Evolutionary conservation across 2,888 invertebrate species (phyloP).

Genomic region (Adineta ricciae): DNA sequence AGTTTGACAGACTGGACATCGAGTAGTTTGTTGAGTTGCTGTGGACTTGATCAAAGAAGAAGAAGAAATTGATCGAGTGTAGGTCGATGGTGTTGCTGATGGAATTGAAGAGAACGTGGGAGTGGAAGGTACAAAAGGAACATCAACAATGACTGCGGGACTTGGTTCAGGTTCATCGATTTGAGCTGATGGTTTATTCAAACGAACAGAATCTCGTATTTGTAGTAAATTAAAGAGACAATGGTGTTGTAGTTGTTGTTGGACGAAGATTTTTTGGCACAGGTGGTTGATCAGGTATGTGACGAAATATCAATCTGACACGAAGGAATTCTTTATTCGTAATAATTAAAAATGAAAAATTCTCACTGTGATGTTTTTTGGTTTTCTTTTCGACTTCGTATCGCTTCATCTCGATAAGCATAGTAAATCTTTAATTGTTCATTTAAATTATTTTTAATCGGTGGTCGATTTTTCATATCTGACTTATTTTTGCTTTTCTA

Average conservation of each 20-base stretch:
- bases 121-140: too few relatives aligned
- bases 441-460: constrained; percentile 17
- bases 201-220: neutral
- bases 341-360: neutral
- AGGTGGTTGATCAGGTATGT: neutral
- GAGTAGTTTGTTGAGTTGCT: neutral
- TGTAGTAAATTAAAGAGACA: neutral
- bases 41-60: neutral
- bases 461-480: neutral
- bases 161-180: neutral
- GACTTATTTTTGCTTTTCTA: neutral
- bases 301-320: neutral
- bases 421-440: constrained; percentile 18
- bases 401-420: neutral
- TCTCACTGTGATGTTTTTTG: neutral
- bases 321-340: neutral
- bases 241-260: neutral
- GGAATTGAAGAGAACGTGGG: too few relatives aligned
- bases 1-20: constrained; percentile 19
- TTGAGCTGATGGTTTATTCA: neutral
- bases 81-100: too few relatives aligned
- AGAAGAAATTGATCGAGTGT: too few relatives aligned
- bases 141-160: too few relatives aligned
- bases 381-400: neutral
- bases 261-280: neutral